Base-by-base conservation (phyloP, 2,888 invertebrate genomes). In the Smittia aterrima region DNA sequence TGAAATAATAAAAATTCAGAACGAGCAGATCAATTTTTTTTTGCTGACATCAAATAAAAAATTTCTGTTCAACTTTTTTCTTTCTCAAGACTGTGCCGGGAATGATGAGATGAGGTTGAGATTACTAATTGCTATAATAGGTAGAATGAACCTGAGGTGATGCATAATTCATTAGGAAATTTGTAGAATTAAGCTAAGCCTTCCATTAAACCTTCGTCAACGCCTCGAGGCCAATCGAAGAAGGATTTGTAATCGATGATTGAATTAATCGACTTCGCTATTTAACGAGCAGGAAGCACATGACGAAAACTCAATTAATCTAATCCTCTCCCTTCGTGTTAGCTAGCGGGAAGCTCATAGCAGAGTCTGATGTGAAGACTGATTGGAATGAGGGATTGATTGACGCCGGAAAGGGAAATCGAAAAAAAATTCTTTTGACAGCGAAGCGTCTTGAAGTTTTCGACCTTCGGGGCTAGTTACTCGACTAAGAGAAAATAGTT, bases 1-100 rank as follows among this genome's bases (percentile, higher is more conserved):
- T 20, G 24, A 62, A 1, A 32, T 1, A 18, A 38, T 18, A 72
- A 62, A 72, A 72, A 72, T 72, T 72, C 62, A 72, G 24, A 27
- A 66, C 27, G 47, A 53, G 27, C 47, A 47, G 47, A n/a, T n/a
- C n/a, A n/a, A 47, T 11, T 47, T 47, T 4, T 47, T 16, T n/a
- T 47, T 13, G 47, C 47, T 47, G 47, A 2, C 16, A 47, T 4
- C 4, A 11, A 11, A 47, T n/a, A 11, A n/a, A 4, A 47, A 47
- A n/a, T 6, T 47, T 47, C 9, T 6, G 2, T 47, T 47, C n/a
- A 47, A 47, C 2, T 47, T 47, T 3, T 11, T 47, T 47, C 6
- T 47, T 47, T 16, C 16, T 47, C 47, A n/a, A 11, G 47, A 2
- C 11, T 16, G 47, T n/a, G 47, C 47, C n/a, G 4, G 32, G 32